phyloP scores from a whole-genome alignment of 2,888 invertebrate genomes.

The Acrobasis repandana region DNA sequence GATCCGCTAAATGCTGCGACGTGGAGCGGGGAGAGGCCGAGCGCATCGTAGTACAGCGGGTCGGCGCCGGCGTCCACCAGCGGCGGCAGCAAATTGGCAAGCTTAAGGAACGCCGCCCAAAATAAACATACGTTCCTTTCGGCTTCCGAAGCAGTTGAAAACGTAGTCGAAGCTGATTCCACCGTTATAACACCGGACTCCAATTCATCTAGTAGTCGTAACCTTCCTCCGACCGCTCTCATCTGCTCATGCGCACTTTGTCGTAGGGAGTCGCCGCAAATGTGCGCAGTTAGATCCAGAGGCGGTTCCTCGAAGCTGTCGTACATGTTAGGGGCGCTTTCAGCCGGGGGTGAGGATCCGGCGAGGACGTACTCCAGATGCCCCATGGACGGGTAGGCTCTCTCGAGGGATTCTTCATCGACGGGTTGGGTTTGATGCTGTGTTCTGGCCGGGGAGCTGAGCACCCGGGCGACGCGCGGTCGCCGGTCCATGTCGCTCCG shows the following conservation, averaged over 20 bases:
- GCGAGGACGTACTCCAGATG: slow-evolving; percentile 91
- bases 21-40: slow-evolving; percentile 89
- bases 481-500: slow-evolving; percentile 57
- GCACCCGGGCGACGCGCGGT: slow-evolving; percentile 55
- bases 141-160: slow-evolving; percentile 83
- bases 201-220: slow-evolving; percentile 88
- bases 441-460: slow-evolving; percentile 48
- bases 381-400: slow-evolving; percentile 85
- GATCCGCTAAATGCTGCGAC: slow-evolving; percentile 91
- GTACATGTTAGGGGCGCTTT: slow-evolving; percentile 91
- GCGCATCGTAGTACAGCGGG: slow-evolving; percentile 86
- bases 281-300: slow-evolving; percentile 87
- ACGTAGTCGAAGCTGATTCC: slow-evolving; percentile 79
- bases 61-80: slow-evolving; percentile 87
- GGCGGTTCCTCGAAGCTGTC: slow-evolving; percentile 90
- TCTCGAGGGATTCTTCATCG: slow-evolving; percentile 82
- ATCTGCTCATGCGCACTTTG: slow-evolving; percentile 89
- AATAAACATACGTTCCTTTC: slow-evolving; percentile 88
- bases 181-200: slow-evolving; percentile 86
- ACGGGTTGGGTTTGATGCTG: slow-evolving; percentile 62
- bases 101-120: slow-evolving; percentile 89
- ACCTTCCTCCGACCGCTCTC: slow-evolving; percentile 86
- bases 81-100: slow-evolving; percentile 85
- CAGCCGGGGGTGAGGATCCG: slow-evolving; percentile 90
- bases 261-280: slow-evolving; percentile 88